Conservation (phyloP, 2,888 invertebrate genomes). For the Rhyacophila evoluta region DNA sequence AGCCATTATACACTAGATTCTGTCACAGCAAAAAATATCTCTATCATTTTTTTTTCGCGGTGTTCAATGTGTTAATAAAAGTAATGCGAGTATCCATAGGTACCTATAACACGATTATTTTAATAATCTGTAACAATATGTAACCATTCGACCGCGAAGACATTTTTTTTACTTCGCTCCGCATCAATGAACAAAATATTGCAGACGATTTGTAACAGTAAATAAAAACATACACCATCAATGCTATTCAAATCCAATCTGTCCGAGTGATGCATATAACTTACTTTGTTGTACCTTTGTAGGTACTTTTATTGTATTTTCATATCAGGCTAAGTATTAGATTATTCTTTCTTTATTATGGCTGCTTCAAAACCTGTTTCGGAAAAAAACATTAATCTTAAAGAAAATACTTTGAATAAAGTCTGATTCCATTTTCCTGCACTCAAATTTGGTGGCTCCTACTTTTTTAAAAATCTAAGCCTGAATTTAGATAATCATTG, state of each 20-base stretch:
- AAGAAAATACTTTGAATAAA: too few species aligned
- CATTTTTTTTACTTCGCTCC: background rate
- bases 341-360: too few species aligned
- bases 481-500: too few species aligned
- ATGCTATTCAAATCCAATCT: background rate
- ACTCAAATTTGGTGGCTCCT: too few species aligned
- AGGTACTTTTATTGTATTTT: background rate
- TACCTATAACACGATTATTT: background rate
- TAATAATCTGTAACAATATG: conserved; percentile 22
- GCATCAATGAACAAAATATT: background rate
- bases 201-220: background rate
- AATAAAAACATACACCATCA: background rate
- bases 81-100: background rate
- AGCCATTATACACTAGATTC: too few species aligned
- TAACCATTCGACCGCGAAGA: background rate
- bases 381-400: too few species aligned
- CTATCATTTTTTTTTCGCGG: conserved; percentile 1
- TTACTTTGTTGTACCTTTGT: background rate
- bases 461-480: too few species aligned
- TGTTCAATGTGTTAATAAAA: conserved; percentile 18
- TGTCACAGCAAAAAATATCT: background rate
- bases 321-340: too few species aligned
- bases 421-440: too few species aligned
- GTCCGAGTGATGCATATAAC: background rate
- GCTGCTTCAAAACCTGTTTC: too few species aligned